Conservation (phyloP, 1,140 invertebrate genomes). For the Nephotettix cincticeps region DNA sequence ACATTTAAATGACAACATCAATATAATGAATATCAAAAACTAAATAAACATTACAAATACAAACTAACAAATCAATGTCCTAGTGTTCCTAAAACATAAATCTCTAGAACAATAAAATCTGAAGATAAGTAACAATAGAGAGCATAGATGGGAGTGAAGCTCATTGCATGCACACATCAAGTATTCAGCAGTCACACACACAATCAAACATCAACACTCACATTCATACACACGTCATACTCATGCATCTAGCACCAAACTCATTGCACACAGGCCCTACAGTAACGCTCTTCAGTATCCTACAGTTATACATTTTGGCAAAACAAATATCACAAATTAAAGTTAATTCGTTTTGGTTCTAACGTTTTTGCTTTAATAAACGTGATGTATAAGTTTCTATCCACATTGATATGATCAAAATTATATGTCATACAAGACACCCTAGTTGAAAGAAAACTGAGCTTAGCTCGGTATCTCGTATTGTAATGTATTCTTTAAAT, state of each 20-base stretch:
- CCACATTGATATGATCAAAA: too few relatives aligned
- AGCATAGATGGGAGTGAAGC: not conserved
- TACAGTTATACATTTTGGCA: too few relatives aligned
- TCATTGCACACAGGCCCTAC: not conserved
- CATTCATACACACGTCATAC: not conserved
- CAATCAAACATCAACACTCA: not conserved
- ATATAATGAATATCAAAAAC: slow-evolving; percentile 19
- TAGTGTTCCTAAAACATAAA: slow-evolving; percentile 8
- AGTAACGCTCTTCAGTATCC: too few relatives aligned
- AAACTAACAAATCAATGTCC: slow-evolving; percentile 9
- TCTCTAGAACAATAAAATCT: slow-evolving; percentile 11
- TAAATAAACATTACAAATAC: slow-evolving; percentile 18
- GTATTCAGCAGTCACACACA: slow-evolving; percentile 5
- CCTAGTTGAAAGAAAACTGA: too few relatives aligned
- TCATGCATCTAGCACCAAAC: not conserved
- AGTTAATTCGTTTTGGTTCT: too few relatives aligned
- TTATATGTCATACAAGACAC: too few relatives aligned
- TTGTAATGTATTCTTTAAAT: too few relatives aligned
- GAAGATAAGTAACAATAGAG: slow-evolving; percentile 12
- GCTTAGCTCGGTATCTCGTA: too few relatives aligned
- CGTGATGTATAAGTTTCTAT: too few relatives aligned
- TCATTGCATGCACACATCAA: too few relatives aligned
- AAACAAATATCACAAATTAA: too few relatives aligned
- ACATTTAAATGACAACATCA: not conserved
- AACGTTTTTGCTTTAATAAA: too few relatives aligned